A percentile compares a stretch with the other conserved stretches of the same genome.
Evolutionary conservation across 2,888 invertebrate genomes (phyloP).

Genomic region (Hirudinaria manillensis): DNA sequence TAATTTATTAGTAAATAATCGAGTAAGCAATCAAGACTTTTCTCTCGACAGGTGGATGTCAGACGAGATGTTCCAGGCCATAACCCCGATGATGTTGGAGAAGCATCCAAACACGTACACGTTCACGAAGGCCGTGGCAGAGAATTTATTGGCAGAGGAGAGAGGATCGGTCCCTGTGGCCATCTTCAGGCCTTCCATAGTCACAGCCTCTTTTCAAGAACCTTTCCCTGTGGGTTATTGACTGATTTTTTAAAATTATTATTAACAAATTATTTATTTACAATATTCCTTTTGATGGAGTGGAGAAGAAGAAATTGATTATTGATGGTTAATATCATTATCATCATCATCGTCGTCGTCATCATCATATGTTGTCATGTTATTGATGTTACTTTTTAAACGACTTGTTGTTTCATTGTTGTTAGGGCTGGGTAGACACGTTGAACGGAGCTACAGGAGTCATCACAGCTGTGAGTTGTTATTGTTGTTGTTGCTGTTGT

Average conservation of each 20-base stretch:
- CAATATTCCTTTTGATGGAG: neutral
- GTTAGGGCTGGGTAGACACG: slow-evolving; percentile 33
- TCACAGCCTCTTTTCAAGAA: slow-evolving; percentile 27
- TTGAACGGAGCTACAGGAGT: slow-evolving; percentile 29
- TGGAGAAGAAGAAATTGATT: neutral
- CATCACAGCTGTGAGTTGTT: slow-evolving; percentile 28
- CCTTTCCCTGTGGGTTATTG: slow-evolving; percentile 18
- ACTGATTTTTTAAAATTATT: neutral
- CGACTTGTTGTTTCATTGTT: neutral
- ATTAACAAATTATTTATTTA: neutral
- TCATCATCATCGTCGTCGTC: too few species aligned
- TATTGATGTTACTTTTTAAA: neutral
- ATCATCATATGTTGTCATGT: too few species aligned
- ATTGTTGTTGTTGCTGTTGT: neutral
- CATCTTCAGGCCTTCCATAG: slow-evolving; percentile 31
- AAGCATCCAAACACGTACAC: slow-evolving; percentile 31
- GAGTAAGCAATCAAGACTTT: neutral
- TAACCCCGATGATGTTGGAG: slow-evolving; percentile 20
- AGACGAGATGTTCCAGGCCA: slow-evolving; percentile 19
- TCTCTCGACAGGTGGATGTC: slow-evolving; percentile 26
- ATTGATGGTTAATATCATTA: neutral
- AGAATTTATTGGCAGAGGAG: slow-evolving; percentile 25
- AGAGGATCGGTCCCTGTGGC: slow-evolving; percentile 20
- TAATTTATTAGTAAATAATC: too few species aligned
- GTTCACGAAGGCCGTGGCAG: slow-evolving; percentile 31